Evolutionary conservation across 1,140 invertebrate genomes (phyloP).

Genomic region (Drosophila arizonae): DNA sequence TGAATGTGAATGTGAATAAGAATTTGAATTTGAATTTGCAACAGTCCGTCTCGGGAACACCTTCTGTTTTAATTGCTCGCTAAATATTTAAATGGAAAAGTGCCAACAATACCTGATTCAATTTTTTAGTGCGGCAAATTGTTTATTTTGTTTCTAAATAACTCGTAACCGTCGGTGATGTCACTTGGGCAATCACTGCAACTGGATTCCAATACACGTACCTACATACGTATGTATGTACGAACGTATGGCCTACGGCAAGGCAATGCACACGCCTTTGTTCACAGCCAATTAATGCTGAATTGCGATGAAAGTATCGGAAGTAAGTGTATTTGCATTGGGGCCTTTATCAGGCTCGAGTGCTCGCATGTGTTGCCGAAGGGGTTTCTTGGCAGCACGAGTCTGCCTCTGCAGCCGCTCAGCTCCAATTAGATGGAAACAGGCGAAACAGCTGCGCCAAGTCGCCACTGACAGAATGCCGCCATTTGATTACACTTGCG

Average conservation of each 20-base stretch:
- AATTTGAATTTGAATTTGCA: no score
- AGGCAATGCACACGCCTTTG: no score
- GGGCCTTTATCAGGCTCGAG: background rate
- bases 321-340: background rate
- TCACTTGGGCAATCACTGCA: conserved; percentile 40
- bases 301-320: no score
- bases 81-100: conserved; percentile 56
- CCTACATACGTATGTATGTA: no score
- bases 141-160: conserved; percentile 42
- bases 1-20: no score
- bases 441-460: conserved; percentile 50
- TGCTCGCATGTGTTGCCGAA: conserved; percentile 4
- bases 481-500: conserved; percentile 23
- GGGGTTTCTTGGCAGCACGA: background rate
- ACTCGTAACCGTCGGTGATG: conserved; percentile 57
- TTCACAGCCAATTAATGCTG: background rate
- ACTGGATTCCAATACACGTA: conserved; percentile 23
- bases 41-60: conserved; percentile 18
- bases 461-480: conserved; percentile 21
- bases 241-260: background rate
- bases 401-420: background rate
- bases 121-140: conserved; percentile 40
- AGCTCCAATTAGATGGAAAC: conserved; percentile 7
- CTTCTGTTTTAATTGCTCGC: conserved; percentile 27
- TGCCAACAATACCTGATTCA: conserved; percentile 31